Conservation (phyloP, 2,888 invertebrate genomes). For the Tenthredo scrophulariae region DNA sequence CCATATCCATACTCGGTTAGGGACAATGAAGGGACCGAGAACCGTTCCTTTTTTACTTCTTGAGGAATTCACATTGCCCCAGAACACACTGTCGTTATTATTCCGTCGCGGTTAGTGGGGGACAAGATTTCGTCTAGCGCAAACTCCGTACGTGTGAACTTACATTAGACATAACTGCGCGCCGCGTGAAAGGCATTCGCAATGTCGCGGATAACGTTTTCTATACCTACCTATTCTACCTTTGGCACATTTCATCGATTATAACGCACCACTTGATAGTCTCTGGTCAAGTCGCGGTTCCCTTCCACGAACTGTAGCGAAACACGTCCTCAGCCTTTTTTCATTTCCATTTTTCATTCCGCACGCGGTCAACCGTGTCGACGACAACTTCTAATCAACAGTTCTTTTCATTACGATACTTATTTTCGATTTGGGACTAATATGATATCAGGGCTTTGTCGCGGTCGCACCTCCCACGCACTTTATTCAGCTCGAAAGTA, state of each 20-base stretch:
- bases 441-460: not conserved
- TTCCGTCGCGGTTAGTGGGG: not conserved
- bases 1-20: constrained; percentile 1
- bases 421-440: not conserved
- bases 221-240: not conserved
- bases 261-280: constrained; percentile 24
- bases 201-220: constrained; percentile 11
- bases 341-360: constrained; percentile 18
- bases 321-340: not conserved
- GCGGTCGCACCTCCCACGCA: not conserved
- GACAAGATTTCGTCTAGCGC: constrained; percentile 3
- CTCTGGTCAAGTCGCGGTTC: constrained; percentile 25
- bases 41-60: constrained; percentile 1
- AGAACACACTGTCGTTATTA: constrained; percentile 27
- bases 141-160: constrained; percentile 38
- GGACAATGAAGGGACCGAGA: not conserved
- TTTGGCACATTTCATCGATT: constrained; percentile 35
- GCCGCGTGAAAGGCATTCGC: constrained; percentile 46
- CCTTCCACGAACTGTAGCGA: not conserved
- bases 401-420: no score
- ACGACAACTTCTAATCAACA: not conserved
- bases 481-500: not conserved
- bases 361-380: not conserved
- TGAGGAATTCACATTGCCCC: constrained; percentile 43
- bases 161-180: constrained; percentile 30